Base-by-base conservation (phyloP, 2,113 vertebrate genomes). In the Reinhardtius hippoglossoides region DNA sequence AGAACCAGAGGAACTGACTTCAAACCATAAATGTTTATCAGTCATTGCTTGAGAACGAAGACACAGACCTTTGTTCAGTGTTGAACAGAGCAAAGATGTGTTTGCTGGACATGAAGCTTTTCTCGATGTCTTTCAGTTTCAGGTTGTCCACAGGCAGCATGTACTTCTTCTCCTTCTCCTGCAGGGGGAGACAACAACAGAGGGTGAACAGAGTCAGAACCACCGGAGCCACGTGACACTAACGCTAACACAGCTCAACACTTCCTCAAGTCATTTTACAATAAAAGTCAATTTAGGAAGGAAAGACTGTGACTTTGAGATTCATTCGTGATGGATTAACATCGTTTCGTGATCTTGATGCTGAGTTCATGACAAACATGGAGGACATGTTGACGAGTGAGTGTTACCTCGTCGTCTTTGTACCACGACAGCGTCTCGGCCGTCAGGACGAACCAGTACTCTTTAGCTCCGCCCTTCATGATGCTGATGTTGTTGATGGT, bases 71-170 rank as follows among this genome's bases (percentile, higher is more conserved):
- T 92, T 98, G 97, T 71, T 99, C 97, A 0, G 97, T 98, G 94
- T 96, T 98, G 89, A 99, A 98, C 80, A 99, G 95, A 52, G 97
- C 97, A 57, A 99, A 98, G 89, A 99, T 93, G 74, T 98, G 94
- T 81, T 99, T 99, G 95, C 97, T 98, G 63, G 97, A 99, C 97
- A 99, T 99, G 90, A 99, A 99, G 0, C 97, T 96, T 72, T 99
- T 99, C 92, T 99, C 97, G 48, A 99, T 95, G 64, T 99, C 97
- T 24, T 97, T 94, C 73, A 99, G 92, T 59, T 97, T 99, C 89
- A 99, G 94, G 89, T 98, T 98, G 90, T 99, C 97, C 79, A 98
- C 95, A 0, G 97, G 94, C 27, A 99, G 88, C 97, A 99, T 99
- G 83, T 99, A 99, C 64, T 99, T 92, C 86, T 92, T 92, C 68